Evolutionary conservation across 2,888 invertebrate species (phyloP).

Genomic region (Hyalella azteca): DNA sequence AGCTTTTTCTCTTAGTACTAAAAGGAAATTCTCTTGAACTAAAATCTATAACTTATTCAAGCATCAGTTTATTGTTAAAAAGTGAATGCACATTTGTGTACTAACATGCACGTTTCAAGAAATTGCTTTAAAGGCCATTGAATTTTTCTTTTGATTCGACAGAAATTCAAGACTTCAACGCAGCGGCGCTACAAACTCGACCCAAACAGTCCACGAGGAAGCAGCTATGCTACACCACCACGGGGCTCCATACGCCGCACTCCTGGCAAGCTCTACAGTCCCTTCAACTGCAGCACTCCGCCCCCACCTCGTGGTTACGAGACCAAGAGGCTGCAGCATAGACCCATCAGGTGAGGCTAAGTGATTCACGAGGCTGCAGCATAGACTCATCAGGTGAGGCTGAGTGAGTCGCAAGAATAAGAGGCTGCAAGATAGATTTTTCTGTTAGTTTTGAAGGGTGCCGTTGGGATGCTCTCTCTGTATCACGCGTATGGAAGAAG

Average conservation of each 20-base stretch:
- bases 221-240: constrained; percentile 25
- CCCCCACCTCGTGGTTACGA: constrained; percentile 28
- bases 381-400: background rate
- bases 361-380: constrained; percentile 32
- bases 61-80: no score
- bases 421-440: background rate
- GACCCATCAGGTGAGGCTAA: background rate
- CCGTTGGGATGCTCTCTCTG: no score
- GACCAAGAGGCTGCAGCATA: constrained; percentile 21
- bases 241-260: constrained; percentile 34
- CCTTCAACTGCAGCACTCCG: constrained; percentile 21
- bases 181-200: constrained; percentile 34
- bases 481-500: no score
- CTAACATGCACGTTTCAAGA: no score
- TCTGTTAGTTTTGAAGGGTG: no score
- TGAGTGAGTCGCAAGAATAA: no score
- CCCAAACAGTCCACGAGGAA: background rate
- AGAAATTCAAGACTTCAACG: constrained; percentile 26
- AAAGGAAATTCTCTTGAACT: no score
- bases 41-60: no score
- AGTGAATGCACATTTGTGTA: no score
- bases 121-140: no score
- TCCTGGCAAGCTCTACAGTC: constrained; percentile 29
- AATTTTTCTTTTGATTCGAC: no score
- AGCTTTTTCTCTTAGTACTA: no score